Base-by-base conservation (phyloP, 2,797 vertebrate species). In the Betta splendens region DNA sequence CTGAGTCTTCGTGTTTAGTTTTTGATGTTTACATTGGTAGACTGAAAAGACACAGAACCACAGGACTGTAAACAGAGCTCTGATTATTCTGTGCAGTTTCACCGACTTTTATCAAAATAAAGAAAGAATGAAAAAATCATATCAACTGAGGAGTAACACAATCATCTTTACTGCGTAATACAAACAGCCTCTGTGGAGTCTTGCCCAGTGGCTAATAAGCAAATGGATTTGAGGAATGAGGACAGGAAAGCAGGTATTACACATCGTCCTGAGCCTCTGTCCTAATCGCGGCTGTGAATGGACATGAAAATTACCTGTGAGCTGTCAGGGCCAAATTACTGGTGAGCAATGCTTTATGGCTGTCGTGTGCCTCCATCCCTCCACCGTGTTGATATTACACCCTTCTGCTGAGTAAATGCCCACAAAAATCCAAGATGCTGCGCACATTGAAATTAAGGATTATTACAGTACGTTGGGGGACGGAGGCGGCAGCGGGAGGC, bases 221-320 rank as follows among this genome's bases (percentile, higher is more conserved):
- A 63, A 57, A 70, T 53, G 39, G 61, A 75, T 83, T 75, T 70
- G 36, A 67, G 67, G 73, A 69, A 64, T 46, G 47, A 63, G 60
- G 64, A 66, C 21, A 65, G 82, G 45, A 64, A 70, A 81, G 73
- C 45, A 69, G 69, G 60, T 75, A 75, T 87, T 77, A 81, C 61
- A 59, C 36, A 57, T 76, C 56, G 56, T 69, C 61, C 73, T 79
- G 52, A 58, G 33, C 44, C 5, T 39, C 43, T 46, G 44, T 65
- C 43, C 75, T 86, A 87, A 88, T 87, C 59, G 40, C 51, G 72
- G 75, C 80, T 53, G 59, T 65, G 57, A 77, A 80, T 57, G 72
- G 84, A 80, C 85, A 65, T 64, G 81, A 84, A 86, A 86, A 87
- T 86, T 54, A 83, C 78, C 80, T 70, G 53, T 86, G 83, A 89